These are phyloP conservation scores for Actias luna DNA, from an alignment of 2,888 invertebrate genomes.

Conservation along the genomic window DNA sequence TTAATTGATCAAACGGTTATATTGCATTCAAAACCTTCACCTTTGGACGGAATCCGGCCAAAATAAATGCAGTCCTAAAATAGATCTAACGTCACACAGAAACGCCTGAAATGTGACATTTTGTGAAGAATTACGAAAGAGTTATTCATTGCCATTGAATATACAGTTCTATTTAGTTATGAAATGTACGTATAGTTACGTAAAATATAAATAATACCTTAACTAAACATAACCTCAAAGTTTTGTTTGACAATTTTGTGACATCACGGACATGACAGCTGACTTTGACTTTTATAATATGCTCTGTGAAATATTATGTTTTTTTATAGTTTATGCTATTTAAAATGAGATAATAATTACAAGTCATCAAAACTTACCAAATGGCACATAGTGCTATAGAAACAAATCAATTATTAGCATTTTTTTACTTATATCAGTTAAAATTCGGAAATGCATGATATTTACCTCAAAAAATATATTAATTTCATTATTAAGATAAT, in stretches of 20 bases:
- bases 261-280: constrained; percentile 30
- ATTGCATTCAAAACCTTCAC: constrained; percentile 70
- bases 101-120: constrained; percentile 34
- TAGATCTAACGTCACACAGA: constrained; percentile 61
- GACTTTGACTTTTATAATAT: constrained; percentile 29
- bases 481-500: too few relatives aligned
- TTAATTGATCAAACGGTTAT: constrained; percentile 55
- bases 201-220: constrained; percentile 44
- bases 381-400: too few relatives aligned
- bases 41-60: constrained; percentile 73
- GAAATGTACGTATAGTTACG: constrained; percentile 31
- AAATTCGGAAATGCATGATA: too few relatives aligned
- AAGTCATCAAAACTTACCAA: too few relatives aligned
- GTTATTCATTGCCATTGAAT: constrained; percentile 23
- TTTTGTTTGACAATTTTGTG: constrained; percentile 41
- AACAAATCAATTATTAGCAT: too few relatives aligned
- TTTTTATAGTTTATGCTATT: not conserved
- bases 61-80: constrained; percentile 68
- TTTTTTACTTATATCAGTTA: too few relatives aligned
- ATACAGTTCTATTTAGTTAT: constrained; percentile 27
- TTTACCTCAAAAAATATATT: too few relatives aligned
- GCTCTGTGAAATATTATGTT: constrained; percentile 9
- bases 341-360: too few relatives aligned
- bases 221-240: constrained; percentile 60
- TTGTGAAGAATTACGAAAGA: constrained; percentile 27